Conservation (phyloP, 2,888 invertebrate genomes). For the Mythimna pallens region DNA sequence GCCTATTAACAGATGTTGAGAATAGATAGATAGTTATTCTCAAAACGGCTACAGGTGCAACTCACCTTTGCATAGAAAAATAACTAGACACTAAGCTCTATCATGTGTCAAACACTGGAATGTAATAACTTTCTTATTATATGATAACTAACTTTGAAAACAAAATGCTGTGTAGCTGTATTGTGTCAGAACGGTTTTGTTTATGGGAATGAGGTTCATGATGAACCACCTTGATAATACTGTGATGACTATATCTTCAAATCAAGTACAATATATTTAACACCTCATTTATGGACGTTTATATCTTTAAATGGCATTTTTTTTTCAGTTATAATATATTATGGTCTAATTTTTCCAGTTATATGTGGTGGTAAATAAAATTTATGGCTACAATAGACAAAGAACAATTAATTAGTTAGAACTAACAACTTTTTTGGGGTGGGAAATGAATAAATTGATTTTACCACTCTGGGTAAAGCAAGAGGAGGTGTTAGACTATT, state of each 20-base stretch:
- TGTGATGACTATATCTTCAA: conserved; percentile 15
- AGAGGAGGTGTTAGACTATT: no score
- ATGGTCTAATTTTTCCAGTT: no score
- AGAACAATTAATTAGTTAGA: no score
- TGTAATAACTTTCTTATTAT: conserved; percentile 37
- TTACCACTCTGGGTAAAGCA: no score
- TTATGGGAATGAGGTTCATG: background rate
- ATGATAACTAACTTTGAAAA: conserved; percentile 18
- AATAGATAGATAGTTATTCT: conserved; percentile 42
- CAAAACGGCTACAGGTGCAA: conserved; percentile 53
- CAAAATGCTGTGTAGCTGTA: conserved; percentile 6
- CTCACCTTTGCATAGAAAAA: conserved; percentile 47
- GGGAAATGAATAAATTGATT: no score
- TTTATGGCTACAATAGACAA: background rate
- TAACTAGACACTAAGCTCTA: conserved; percentile 42
- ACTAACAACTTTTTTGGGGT: background rate
- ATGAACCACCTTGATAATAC: background rate
- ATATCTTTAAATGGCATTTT: background rate
- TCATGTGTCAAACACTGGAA: conserved; percentile 31
- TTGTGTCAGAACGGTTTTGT: conserved; percentile 8
- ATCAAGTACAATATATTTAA: background rate
- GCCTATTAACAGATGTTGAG: no score
- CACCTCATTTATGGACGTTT: background rate
- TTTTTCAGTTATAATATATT: background rate
- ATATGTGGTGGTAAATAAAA: background rate